Conservation (phyloP, 2,797 vertebrate species). For the Pseudochirops corinnae region DNA sequence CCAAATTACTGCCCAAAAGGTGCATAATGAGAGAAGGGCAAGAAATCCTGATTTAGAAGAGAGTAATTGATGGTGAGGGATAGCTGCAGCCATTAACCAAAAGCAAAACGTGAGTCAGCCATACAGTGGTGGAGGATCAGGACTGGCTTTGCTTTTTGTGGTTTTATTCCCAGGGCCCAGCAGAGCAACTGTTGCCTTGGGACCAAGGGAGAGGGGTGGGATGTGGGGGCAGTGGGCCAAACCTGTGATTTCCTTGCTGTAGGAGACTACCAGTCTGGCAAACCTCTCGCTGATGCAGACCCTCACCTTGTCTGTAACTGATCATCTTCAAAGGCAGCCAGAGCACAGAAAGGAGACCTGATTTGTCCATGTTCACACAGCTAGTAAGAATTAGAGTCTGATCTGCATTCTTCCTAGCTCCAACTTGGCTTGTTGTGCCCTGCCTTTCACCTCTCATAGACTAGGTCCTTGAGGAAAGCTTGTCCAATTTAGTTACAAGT, state of each 20-base stretch:
- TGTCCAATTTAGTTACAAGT: background rate
- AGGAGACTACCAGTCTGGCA: background rate
- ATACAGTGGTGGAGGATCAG: accelerated
- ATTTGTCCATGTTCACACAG: background rate
- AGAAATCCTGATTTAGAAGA: background rate
- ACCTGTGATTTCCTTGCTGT: background rate
- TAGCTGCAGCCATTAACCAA: background rate
- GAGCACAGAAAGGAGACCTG: background rate
- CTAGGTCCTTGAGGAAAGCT: background rate
- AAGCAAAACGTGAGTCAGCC: background rate
- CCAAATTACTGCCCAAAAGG: background rate
- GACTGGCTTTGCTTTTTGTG: background rate
- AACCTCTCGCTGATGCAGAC: background rate
- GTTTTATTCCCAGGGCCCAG: background rate
- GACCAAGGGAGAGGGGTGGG: background rate
- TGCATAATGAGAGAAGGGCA: background rate
- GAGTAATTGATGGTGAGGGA: background rate
- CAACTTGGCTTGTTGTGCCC: background rate
- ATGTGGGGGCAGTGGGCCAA: background rate
- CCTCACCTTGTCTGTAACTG: background rate
- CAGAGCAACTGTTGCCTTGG: background rate
- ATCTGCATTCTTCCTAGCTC: background rate
- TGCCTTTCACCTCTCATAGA: background rate
- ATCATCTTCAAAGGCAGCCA: background rate
- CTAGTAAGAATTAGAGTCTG: background rate